Base-by-base conservation (phyloP, 2,113 vertebrate genomes). In the Lycocorax pyrrhopterus region DNA sequence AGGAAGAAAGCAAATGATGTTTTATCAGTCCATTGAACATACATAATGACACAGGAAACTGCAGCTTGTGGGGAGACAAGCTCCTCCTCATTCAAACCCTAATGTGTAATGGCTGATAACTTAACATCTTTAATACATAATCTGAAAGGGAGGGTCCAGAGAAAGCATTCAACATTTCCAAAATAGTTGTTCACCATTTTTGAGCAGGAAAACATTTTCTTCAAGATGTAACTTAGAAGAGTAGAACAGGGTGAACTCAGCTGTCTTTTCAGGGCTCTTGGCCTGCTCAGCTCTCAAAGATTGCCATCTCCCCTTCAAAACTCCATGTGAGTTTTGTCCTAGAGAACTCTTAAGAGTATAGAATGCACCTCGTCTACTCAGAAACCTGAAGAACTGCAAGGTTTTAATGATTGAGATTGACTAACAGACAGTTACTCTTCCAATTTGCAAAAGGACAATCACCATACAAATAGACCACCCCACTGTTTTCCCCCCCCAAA, bases 401-500 rank as follows among this genome's bases (percentile, higher is more conserved):
- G 19, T 68, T 93, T 79, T 58, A 47, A 77, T 60, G 2, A 68
- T 1, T 77, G 44, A 86, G 15, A 58, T 53, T 41, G 21, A 77
- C 26, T 68, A n/a, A 44, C 4, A 25, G 16, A 58, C 6, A 62
- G 26, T 53, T 86, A 58, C 39, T 81, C 23, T 89, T 78, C 23
- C 56, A 67, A 51, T 84, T 27, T 71, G 26, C 32, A 58, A 39
- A 79, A 53, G 16, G 16, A 44, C 58, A 89, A 32, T 69, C n/a
- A 66, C 29, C 33, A 73, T 12, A 76, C 7, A 62, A 49, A 62
- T 0, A 89, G 43, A 77, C 18, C 9, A 71, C 25, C 12, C 49
- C 23, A 49, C 46, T 37, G 44, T 9, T 16, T 5, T 2, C 1
- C 1, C 3, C 8, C 33, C 7, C 0, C 2, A 12, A 72, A 67